phyloP scores from a whole-genome alignment of 2,888 invertebrate species.

The Cephonodes hylas region DNA sequence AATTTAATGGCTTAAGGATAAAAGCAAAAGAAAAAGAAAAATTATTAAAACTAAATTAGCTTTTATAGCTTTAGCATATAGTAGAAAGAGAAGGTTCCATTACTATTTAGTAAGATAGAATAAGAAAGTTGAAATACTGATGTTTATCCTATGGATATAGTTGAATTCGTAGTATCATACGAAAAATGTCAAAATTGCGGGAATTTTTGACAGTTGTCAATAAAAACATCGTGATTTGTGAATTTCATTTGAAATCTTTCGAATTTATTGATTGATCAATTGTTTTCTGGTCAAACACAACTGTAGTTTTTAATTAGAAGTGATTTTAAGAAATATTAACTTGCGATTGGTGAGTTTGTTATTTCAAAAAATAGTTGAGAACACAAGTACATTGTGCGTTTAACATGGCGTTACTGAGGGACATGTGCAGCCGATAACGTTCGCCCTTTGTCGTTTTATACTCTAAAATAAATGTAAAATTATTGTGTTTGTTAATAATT shows the following conservation, averaged over 20 bases:
- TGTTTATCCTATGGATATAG: neutral
- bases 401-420: slow-evolving; percentile 75
- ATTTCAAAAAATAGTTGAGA: slow-evolving; percentile 39
- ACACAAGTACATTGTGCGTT: slow-evolving; percentile 51
- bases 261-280: slow-evolving; percentile 35
- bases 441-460: slow-evolving; percentile 65
- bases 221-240: slow-evolving; percentile 67
- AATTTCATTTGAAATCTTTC: slow-evolving; percentile 45
- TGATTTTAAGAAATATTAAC: slow-evolving; percentile 24
- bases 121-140: neutral
- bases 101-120: neutral
- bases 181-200: slow-evolving; percentile 67
- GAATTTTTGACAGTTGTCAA: slow-evolving; percentile 77
- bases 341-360: slow-evolving; percentile 60
- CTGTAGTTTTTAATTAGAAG: slow-evolving; percentile 23
- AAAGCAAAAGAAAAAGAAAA: too few relatives aligned
- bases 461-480: slow-evolving; percentile 48
- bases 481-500: slow-evolving; percentile 40
- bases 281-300: slow-evolving; percentile 27
- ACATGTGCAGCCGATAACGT: slow-evolving; percentile 75
- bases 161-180: neutral
- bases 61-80: too few relatives aligned
- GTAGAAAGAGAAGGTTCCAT: neutral
- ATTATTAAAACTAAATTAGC: too few relatives aligned
- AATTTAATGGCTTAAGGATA: too few relatives aligned